Conservation (phyloP, 2,888 invertebrate species). For the Boloria selene region DNA sequence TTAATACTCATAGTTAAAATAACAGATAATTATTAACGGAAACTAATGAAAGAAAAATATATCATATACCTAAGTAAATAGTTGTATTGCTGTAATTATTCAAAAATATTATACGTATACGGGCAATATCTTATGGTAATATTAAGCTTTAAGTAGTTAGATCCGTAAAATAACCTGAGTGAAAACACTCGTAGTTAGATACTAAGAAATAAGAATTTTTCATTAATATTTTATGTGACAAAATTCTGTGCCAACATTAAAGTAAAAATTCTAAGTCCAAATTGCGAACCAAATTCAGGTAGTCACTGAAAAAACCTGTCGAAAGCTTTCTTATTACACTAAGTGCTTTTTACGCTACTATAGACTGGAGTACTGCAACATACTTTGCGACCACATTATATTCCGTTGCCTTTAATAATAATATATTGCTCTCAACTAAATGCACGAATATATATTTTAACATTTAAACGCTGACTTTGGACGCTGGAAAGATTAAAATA, state of each 20-base stretch:
- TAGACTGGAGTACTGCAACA: slow-evolving; percentile 19
- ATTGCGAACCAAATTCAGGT: slow-evolving; percentile 14
- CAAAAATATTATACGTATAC: too few relatives aligned
- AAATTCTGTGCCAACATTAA: slow-evolving; percentile 1
- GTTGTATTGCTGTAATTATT: too few relatives aligned
- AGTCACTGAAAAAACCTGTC: slow-evolving; percentile 17
- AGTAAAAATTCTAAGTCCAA: slow-evolving; percentile 7
- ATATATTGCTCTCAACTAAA: slow-evolving; percentile 14
- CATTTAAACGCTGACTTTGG: too few relatives aligned
- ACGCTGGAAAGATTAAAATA: too few relatives aligned
- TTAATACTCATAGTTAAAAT: too few relatives aligned
- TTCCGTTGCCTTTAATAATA: slow-evolving; percentile 7
- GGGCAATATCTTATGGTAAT: too few relatives aligned
- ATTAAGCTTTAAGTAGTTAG: too few relatives aligned
- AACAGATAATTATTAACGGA: too few relatives aligned
- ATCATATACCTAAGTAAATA: too few relatives aligned
- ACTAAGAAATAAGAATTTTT: background rate
- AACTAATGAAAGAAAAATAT: too few relatives aligned
- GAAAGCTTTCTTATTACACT: slow-evolving; percentile 26
- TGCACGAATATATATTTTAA: background rate
- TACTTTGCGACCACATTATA: slow-evolving; percentile 22
- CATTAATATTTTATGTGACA: background rate
- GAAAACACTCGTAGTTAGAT: too few relatives aligned
- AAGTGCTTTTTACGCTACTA: slow-evolving; percentile 22
- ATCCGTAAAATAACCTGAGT: too few relatives aligned